Evolutionary conservation across 2,797 vertebrate species (phyloP).

Genomic region (Todus mexicanus): DNA sequence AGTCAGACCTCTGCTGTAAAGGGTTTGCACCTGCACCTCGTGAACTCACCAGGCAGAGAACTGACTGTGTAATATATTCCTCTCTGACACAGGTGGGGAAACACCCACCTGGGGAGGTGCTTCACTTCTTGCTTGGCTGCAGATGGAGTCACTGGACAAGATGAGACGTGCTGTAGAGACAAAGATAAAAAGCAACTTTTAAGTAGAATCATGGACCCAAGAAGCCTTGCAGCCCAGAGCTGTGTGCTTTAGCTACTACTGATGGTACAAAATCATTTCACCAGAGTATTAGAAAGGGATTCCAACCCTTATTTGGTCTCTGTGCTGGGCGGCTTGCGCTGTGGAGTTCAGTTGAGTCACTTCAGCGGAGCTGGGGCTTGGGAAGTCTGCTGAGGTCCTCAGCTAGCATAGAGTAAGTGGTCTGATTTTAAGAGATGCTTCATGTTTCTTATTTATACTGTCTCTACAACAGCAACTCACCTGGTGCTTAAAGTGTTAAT

Average conservation of each 20-base stretch:
- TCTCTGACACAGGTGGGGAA: neutral
- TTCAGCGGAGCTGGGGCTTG: neutral
- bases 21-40: accelerated
- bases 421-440: neutral
- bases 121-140: neutral
- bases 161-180: neutral
- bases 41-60: neutral
- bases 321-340: neutral
- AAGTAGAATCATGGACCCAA: neutral
- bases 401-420: neutral
- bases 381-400: neutral
- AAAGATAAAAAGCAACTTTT: neutral
- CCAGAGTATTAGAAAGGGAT: neutral
- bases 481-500: neutral
- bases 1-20: neutral
- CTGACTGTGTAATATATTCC: neutral
- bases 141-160: neutral
- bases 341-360: neutral
- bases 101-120: neutral
- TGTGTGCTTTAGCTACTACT: neutral
- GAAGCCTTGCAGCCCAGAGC: neutral
- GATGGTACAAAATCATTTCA: neutral
- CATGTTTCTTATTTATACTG: neutral
- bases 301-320: neutral
- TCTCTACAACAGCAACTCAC: neutral